These are phyloP conservation scores for Hymenochirus boettgeri DNA, from an alignment of 2,113 vertebrate species.

Conservation along the genomic window DNA sequence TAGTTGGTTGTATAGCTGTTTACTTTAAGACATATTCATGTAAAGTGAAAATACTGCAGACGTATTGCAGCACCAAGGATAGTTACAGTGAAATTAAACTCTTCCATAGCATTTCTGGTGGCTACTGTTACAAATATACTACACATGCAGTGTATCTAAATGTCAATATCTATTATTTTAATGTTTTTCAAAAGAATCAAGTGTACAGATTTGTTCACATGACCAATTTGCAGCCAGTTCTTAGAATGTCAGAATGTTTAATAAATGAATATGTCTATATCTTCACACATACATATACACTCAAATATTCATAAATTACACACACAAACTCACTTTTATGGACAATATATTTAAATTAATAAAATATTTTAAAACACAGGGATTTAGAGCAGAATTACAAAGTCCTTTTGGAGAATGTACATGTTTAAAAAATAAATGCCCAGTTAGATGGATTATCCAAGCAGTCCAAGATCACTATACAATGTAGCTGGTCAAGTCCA, in stretches of 20 bases:
- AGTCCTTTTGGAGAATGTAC: constrained; percentile 61
- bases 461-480: constrained; percentile 78
- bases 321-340: constrained; percentile 57
- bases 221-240: constrained; percentile 30
- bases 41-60: too few species aligned
- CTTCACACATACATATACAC: constrained; percentile 35
- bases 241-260: constrained; percentile 37
- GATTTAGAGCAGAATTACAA: constrained; percentile 62
- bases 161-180: constrained; percentile 29
- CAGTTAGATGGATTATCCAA: constrained; percentile 60
- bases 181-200: constrained; percentile 31
- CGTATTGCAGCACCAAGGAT: too few species aligned
- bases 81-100: too few species aligned
- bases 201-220: constrained; percentile 27
- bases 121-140: constrained; percentile 20
- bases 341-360: constrained; percentile 66
- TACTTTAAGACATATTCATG: background rate
- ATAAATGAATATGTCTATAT: constrained; percentile 42
- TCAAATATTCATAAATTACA: constrained; percentile 46
- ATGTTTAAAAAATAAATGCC: constrained; percentile 74
- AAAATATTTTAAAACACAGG: constrained; percentile 62
- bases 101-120: background rate
- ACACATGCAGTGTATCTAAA: constrained; percentile 19
- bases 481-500: constrained; percentile 95
- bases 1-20: too few species aligned